Evolutionary conservation across 2,113 vertebrate species (phyloP).

Genomic region (Microcebus lehilahytsara): DNA sequence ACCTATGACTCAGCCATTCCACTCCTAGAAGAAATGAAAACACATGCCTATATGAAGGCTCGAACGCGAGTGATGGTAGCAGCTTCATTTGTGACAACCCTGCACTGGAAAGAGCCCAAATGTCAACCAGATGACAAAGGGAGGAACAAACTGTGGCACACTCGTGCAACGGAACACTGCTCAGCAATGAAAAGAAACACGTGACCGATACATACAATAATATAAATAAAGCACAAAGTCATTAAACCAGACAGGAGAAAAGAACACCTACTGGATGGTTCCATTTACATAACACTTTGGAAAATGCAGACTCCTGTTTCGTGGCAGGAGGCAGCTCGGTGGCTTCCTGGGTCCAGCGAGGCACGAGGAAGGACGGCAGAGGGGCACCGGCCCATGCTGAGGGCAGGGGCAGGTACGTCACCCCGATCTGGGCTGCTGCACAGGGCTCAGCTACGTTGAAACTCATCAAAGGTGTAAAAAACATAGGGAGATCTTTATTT

Average conservation of each 20-base stretch:
- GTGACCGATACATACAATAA: neutral
- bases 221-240: neutral
- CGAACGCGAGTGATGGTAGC: neutral
- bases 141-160: neutral
- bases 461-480: neutral
- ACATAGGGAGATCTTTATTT: neutral
- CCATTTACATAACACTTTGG: neutral
- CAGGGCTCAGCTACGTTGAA: neutral
- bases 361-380: too few species aligned
- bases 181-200: neutral
- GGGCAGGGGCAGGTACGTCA: neutral
- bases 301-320: neutral
- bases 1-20: neutral
- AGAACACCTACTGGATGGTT: neutral
- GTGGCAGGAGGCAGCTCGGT: neutral
- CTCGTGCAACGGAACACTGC: neutral
- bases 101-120: neutral
- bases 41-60: neutral
- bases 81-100: neutral
- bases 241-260: neutral
- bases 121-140: neutral
- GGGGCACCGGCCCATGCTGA: neutral
- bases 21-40: neutral
- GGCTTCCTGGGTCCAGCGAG: neutral
- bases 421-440: neutral